Percentiles rank a stretch among this genome's conserved stretches.
Conservation (phyloP, 2,888 invertebrate species). For the Drosophila melanosoma region DNA sequence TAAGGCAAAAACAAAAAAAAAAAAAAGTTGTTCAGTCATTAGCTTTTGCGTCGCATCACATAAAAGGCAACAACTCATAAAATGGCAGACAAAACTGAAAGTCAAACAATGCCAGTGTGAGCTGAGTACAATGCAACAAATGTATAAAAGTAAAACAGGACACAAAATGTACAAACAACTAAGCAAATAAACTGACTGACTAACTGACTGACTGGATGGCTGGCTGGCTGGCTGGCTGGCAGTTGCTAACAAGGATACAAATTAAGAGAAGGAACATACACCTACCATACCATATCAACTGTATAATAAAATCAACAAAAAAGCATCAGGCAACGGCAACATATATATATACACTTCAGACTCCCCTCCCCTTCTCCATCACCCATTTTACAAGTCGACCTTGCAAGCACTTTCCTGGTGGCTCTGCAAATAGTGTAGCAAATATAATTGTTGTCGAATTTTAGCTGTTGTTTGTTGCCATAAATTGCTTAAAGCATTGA, state of each 20-base stretch:
- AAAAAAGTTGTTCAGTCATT: conserved; percentile 60
- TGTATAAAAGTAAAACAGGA: conserved; percentile 16
- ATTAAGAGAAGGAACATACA: conserved; percentile 51
- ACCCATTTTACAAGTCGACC: not conserved
- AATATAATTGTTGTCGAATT: conserved; percentile 36
- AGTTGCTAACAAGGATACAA: conserved; percentile 36
- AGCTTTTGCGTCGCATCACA: conserved; percentile 44
- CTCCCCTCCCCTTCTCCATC: not conserved
- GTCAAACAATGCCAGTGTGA: conserved; percentile 39
- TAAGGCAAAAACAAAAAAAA: conserved; percentile 12
- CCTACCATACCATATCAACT: conserved; percentile 36
- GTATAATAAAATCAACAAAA: conserved; percentile 61
- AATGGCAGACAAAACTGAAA: conserved; percentile 40
- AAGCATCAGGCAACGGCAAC: conserved; percentile 30
- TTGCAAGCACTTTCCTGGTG: conserved; percentile 3
- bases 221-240: conserved; percentile 11
- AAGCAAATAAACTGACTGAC: conserved; percentile 48
- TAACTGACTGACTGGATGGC: too few relatives aligned
- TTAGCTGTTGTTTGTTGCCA: conserved; percentile 8
- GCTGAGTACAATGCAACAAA: conserved; percentile 1
- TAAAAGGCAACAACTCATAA: conserved; percentile 64
- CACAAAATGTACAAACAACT: conserved; percentile 21
- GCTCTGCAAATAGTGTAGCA: conserved; percentile 38
- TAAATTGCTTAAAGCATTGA: conserved; percentile 60
- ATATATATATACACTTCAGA: conserved; percentile 20